Evolutionary conservation across 2,888 invertebrate genomes (phyloP), one percentile per base, ranked within the genome.

Genomic region (Ptychoptera contaminata): DNA sequence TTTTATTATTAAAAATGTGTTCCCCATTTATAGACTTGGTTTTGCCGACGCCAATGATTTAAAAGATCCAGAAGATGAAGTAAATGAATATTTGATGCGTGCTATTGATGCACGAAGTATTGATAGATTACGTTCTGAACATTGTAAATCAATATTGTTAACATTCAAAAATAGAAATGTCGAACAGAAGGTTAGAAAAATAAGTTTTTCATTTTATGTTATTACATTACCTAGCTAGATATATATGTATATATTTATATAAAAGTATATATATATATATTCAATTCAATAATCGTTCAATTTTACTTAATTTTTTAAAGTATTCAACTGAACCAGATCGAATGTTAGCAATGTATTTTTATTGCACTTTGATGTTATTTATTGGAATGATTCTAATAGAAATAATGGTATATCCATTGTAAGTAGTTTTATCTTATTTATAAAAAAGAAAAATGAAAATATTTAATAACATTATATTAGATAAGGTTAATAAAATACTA

Each of bases 61-160:
- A 42, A 84, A 84, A 61, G 80, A 84, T 60, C 85, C 87, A 0
- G 88, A 91, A 55, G 91, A 91, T 53, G 93, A 93, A 66, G 91
- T 93, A 16, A 93, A 96, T 61, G 96, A 96, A 55, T 96, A 96
- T 65, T 71, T 97, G 53, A 87, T 90, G 76, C 80, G 88, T 52
- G 94, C 94, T 11, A 96, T 96, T 51, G 93, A 94, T 63, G 93
- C 93, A 1, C 74, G 93, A 44, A 90, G 90, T 60, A 88, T 92
- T 46, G 92, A 94, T 67, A 77, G 84, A 43, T 72, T 93, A 44
- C 73, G 90, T 44, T 74, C 82, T 1, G 88, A 94, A 59, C 91
- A 96, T 63, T 94, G 94, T 62, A 77, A 79, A 44, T 79, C 82
- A 1, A 72, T 91, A 60, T 73, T 88, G 23, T 75, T 96, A 47